phyloP scores from a whole-genome alignment of 1,140 invertebrate species.

The Diploscapter pachys region DNA sequence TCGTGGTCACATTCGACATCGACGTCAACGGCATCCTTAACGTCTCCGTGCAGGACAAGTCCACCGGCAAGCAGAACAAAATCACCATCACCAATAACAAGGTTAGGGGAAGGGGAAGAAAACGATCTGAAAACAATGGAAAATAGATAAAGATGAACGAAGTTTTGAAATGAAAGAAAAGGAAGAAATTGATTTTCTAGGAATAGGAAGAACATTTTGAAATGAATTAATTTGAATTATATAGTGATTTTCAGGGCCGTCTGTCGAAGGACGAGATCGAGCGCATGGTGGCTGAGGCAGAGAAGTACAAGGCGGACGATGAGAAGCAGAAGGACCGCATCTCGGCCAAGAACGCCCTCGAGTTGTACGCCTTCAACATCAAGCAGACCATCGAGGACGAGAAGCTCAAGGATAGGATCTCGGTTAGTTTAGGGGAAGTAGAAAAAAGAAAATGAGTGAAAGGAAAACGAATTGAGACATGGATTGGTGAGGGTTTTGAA shows the following conservation, averaged over 20 bases:
- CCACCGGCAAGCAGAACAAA: conserved; percentile 91
- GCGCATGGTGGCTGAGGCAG: conserved; percentile 94
- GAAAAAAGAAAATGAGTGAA: too few species aligned
- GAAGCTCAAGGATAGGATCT: conserved; percentile 67
- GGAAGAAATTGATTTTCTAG: too few species aligned
- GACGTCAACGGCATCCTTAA: conserved; percentile 65
- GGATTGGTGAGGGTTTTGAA: too few species aligned
- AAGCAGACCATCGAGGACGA: conserved; percentile 79
- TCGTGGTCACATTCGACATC: conserved; percentile 70
- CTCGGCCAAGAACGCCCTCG: conserved; percentile 81
- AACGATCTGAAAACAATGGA: conserved; percentile 95
- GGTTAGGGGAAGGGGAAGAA: conserved; percentile 84
- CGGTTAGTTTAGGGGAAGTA: too few species aligned
- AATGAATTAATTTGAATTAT: too few species aligned
- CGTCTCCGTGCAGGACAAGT: conserved; percentile 65
- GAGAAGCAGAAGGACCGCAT: conserved; percentile 81
- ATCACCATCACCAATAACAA: conserved; percentile 93
- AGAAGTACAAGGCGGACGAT: conserved; percentile 85
- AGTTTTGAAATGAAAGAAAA: too few species aligned
- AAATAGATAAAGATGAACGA: too few species aligned
- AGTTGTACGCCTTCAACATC: conserved; percentile 87
- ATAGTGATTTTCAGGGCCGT: conserved; percentile 85
- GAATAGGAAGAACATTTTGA: too few species aligned
- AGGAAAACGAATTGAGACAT: too few species aligned
- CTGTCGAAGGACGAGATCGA: conserved; percentile 94